phyloP scores from a whole-genome alignment of 1,140 invertebrate genomes.

The Penaeus indicus region DNA sequence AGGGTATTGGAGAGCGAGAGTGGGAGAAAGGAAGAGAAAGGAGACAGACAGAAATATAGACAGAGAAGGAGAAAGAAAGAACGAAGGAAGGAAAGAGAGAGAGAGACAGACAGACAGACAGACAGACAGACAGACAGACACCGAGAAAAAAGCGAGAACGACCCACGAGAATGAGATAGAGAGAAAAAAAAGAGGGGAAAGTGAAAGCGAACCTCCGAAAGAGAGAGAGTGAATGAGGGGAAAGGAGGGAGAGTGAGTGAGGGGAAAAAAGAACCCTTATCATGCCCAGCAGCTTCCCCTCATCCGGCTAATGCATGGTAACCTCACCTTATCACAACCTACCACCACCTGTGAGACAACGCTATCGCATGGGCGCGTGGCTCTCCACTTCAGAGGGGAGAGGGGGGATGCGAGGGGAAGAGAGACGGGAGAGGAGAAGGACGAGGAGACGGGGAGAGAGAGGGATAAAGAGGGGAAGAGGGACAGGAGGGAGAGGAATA shows the following conservation, averaged over 20 bases:
- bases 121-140: constrained; percentile 27
- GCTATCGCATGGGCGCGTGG: no score
- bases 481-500: not conserved
- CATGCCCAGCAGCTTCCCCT: no score
- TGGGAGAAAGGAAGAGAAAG: not conserved
- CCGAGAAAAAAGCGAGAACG: not conserved
- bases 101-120: not conserved
- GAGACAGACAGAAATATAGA: constrained; percentile 2
- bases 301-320: no score
- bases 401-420: not conserved
- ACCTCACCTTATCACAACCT: no score
- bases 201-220: not conserved
- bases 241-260: not conserved
- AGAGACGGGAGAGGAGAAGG: not conserved
- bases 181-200: not conserved
- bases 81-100: not conserved
- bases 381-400: no score
- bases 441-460: not conserved
- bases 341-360: no score
- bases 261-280: not conserved
- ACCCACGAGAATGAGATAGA: not conserved
- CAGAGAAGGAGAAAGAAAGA: constrained; percentile 19
- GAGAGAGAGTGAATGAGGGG: not conserved
- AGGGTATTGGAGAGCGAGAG: not conserved
- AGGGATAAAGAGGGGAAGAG: not conserved